A percentile compares a stretch with the other conserved stretches of the same genome.
Evolutionary conservation across 2,797 vertebrate species (phyloP).

Genomic region (Apogon talboti): DNA sequence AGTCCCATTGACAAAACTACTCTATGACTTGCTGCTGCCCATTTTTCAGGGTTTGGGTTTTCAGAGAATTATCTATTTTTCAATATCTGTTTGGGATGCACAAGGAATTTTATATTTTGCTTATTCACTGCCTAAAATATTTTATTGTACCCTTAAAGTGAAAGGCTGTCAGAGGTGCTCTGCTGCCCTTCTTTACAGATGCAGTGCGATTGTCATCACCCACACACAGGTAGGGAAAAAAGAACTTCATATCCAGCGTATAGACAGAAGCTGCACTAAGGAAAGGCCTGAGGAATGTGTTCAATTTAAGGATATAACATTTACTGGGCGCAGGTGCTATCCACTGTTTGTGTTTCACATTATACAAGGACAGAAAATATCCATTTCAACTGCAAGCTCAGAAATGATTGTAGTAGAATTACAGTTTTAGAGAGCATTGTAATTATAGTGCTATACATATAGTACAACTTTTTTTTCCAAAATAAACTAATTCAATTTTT

Average conservation of each 20-base stretch:
- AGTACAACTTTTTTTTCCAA: no score
- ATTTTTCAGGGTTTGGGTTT: conserved; percentile 7
- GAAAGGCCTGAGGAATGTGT: conserved; percentile 17
- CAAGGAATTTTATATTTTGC: neutral
- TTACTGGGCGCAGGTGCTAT: conserved; percentile 18
- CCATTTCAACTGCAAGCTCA: neutral
- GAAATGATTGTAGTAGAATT: conserved; percentile 1
- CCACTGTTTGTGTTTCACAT: conserved; percentile 10
- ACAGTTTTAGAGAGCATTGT: neutral
- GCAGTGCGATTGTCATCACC: conserved; percentile 16
- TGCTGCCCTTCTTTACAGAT: conserved; percentile 23
- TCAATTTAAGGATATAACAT: conserved; percentile 32
- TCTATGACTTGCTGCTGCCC: conserved; percentile 8
- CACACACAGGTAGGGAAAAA: conserved; percentile 12
- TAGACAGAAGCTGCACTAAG: conserved; percentile 20
- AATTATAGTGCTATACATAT: neutral
- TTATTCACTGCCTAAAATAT: conserved; percentile 9
- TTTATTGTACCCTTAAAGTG: conserved; percentile 13
- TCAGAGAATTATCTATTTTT: conserved; percentile 3
- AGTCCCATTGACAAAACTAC: neutral
- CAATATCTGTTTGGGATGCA: conserved; percentile 17
- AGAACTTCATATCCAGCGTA: conserved; percentile 4
- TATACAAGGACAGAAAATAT: conserved; percentile 21
- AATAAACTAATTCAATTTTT: neutral
- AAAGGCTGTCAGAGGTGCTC: conserved; percentile 17